Conservation (phyloP, 1,140 invertebrate species). For the Listronotus oregonensis region DNA sequence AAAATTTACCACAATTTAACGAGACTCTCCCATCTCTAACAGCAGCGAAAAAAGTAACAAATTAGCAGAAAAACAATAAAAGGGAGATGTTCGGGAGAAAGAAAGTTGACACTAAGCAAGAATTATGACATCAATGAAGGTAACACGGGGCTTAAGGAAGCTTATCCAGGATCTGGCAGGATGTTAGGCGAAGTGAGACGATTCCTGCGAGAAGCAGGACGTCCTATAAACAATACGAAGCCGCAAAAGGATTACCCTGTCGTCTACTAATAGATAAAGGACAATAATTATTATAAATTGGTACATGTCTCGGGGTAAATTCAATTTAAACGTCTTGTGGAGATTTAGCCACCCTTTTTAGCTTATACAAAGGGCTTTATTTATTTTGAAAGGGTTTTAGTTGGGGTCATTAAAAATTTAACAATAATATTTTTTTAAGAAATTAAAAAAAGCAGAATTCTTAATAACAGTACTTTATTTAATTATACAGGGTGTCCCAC, state of each 20-base stretch:
- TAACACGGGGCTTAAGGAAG: slow-evolving; percentile 23
- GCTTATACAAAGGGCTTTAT: too few relatives aligned
- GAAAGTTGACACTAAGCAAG: slow-evolving; percentile 34
- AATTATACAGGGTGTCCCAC: too few relatives aligned
- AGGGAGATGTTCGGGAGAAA: slow-evolving; percentile 12
- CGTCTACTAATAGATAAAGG: slow-evolving; percentile 23
- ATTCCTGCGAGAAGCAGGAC: slow-evolving; percentile 9
- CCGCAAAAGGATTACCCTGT: slow-evolving; percentile 14
- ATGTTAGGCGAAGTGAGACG: slow-evolving; percentile 19
- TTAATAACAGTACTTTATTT: too few relatives aligned
- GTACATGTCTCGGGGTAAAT: slow-evolving; percentile 3
- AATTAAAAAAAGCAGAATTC: too few relatives aligned
- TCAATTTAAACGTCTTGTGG: too few relatives aligned
- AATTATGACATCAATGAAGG: slow-evolving; percentile 36
- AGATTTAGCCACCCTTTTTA: too few relatives aligned
- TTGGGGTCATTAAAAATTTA: too few relatives aligned
- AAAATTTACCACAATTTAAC: neutral
- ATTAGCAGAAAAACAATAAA: slow-evolving; percentile 30
- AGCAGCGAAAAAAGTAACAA: slow-evolving; percentile 10
- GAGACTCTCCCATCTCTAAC: neutral
- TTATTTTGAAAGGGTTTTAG: too few relatives aligned
- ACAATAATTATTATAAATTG: slow-evolving; percentile 26
- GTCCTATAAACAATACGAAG: neutral
- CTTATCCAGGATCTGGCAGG: slow-evolving; percentile 27
- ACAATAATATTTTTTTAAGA: too few relatives aligned